Evolutionary conservation across 2,888 invertebrate genomes (phyloP).

Genomic region (Drosophila longiperda): DNA sequence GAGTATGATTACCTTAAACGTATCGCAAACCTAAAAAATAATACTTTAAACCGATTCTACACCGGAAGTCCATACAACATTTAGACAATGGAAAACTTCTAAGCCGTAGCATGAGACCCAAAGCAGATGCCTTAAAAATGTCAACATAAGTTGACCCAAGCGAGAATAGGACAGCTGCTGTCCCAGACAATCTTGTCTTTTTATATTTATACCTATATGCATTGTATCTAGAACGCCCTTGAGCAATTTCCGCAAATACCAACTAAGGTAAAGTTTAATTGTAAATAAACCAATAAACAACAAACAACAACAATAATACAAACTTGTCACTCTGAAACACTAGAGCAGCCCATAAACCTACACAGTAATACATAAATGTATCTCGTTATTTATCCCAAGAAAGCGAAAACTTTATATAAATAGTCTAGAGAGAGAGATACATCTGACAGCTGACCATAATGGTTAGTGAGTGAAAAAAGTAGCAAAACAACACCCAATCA

Average conservation of each 20-base stretch:
- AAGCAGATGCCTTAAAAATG: slow-evolving; percentile 48
- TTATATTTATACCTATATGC: slow-evolving; percentile 2
- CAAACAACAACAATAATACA: slow-evolving; percentile 24
- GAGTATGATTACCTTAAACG: neutral
- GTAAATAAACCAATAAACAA: slow-evolving; percentile 58
- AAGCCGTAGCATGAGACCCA: slow-evolving; percentile 8
- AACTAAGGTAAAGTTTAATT: slow-evolving; percentile 70
- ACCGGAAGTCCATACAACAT: slow-evolving; percentile 15
- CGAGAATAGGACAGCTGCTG: slow-evolving; percentile 16
- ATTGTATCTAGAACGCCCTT: slow-evolving; percentile 63
- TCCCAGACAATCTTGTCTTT: slow-evolving; percentile 12
- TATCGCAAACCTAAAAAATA: neutral
- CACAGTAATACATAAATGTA: slow-evolving; percentile 33
- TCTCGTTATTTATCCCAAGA: slow-evolving; percentile 28
- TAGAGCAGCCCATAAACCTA: slow-evolving; percentile 54
- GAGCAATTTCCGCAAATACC: slow-evolving; percentile 71
- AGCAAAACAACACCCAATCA: slow-evolving; percentile 32
- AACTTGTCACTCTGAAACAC: slow-evolving; percentile 32
- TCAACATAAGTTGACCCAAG: slow-evolving; percentile 64
- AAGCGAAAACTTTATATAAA: slow-evolving; percentile 13
- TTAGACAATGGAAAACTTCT: neutral
- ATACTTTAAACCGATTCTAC: neutral
- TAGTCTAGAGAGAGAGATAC: slow-evolving; percentile 23
- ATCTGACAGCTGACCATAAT: slow-evolving; percentile 60
- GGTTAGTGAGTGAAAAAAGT: slow-evolving; percentile 43